A percentile compares a stretch with the other conserved stretches of the same genome.
phyloP scores from a whole-genome alignment of 2,888 invertebrate species.

The Phaedon cochleariae region DNA sequence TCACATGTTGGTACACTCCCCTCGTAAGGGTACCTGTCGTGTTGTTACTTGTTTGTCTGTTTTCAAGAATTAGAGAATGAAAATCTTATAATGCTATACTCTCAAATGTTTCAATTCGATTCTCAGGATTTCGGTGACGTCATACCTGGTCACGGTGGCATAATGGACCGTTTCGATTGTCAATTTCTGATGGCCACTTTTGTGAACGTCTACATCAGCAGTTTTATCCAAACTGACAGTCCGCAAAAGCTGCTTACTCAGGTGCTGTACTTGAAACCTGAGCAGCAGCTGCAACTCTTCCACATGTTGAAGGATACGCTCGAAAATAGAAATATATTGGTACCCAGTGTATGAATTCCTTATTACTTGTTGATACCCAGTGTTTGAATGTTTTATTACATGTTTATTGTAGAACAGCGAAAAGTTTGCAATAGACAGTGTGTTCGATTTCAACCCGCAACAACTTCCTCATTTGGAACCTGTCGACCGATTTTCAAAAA shows the following conservation, averaged over 20 bases:
- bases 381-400: neutral
- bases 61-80: too few species aligned
- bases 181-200: slow-evolving; percentile 99
- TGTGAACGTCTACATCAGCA: slow-evolving; percentile 98
- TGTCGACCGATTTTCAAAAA: too few species aligned
- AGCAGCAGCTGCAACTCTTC: slow-evolving; percentile 94
- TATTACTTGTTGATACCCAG: neutral
- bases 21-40: too few species aligned
- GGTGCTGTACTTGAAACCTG: slow-evolving; percentile 91
- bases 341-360: slow-evolving; percentile 35
- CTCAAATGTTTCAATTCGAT: too few species aligned
- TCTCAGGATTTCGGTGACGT: slow-evolving; percentile 96
- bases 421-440: too few species aligned
- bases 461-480: too few species aligned
- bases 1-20: too few species aligned
- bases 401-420: neutral
- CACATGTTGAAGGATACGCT: slow-evolving; percentile 87
- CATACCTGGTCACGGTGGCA: slow-evolving; percentile 99
- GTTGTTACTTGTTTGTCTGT: too few species aligned
- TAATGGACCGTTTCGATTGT: slow-evolving; percentile 99
- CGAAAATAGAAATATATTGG: slow-evolving; percentile 76
- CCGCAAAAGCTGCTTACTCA: slow-evolving; percentile 94
- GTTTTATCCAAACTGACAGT: slow-evolving; percentile 95
- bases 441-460: too few species aligned
- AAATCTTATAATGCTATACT: too few species aligned